Percentiles rank a stretch among this genome's conserved stretches.
Evolutionary conservation across 2,797 vertebrate genomes (phyloP).

Genomic region (Pipistrellus kuhlii): DNA sequence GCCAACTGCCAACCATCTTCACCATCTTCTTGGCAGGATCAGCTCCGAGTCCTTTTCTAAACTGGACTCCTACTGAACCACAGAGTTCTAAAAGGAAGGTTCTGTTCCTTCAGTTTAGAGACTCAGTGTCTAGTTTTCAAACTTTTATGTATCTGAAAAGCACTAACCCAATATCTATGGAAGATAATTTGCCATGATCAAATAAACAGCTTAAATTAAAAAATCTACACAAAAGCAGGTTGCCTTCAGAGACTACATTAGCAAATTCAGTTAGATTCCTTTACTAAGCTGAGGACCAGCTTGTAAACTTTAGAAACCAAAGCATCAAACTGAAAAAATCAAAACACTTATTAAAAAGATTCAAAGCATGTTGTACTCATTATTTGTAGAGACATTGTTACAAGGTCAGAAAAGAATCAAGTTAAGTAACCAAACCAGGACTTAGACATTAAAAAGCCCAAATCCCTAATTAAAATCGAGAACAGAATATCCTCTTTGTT

Average conservation of each 20-base stretch:
- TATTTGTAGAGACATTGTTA: background rate
- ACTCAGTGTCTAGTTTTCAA: background rate
- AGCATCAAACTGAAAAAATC: background rate
- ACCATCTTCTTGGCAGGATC: background rate
- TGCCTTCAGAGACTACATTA: background rate
- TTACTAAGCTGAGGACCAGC: background rate
- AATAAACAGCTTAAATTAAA: background rate
- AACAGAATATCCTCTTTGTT: background rate
- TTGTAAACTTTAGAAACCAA: constrained; percentile 6
- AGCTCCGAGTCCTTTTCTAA: background rate
- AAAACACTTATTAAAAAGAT: constrained; percentile 24
- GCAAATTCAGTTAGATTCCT: background rate
- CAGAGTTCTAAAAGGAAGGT: background rate
- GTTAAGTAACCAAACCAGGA: background rate
- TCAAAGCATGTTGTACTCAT: background rate
- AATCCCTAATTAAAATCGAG: background rate
- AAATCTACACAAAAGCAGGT: background rate
- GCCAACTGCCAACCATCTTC: background rate
- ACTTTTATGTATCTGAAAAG: background rate
- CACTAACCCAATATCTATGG: background rate
- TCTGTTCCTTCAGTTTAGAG: background rate
- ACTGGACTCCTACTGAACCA: background rate
- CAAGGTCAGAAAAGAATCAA: constrained; percentile 13
- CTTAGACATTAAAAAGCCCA: background rate
- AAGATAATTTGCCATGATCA: background rate